A percentile compares a stretch with the other conserved stretches of the same genome.
Evolutionary conservation across 2,113 vertebrate genomes (phyloP).

Genomic region (Myrmophylax atrothorax): DNA sequence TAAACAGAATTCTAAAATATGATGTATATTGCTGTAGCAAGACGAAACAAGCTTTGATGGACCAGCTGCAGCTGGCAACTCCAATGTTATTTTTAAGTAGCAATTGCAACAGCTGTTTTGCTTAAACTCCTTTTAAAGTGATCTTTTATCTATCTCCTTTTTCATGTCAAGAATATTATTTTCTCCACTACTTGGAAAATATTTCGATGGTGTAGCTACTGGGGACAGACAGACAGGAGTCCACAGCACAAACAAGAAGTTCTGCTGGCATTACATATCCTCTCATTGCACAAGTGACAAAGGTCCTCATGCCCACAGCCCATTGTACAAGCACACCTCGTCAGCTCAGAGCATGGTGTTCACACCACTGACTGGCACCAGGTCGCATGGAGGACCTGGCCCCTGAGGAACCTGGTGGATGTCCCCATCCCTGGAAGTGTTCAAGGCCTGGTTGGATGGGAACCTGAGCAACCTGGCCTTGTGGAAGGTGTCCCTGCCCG

Average conservation of each 20-base stretch:
- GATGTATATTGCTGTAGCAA: background rate
- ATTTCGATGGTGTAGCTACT: background rate
- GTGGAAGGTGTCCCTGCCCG: background rate
- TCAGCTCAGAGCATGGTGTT: accelerated
- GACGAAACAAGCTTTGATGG: background rate
- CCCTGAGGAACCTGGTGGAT: background rate
- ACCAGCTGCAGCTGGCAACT: accelerated
- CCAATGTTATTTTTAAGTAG: background rate
- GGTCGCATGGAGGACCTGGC: accelerated
- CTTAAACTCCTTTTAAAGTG: background rate
- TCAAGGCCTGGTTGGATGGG: background rate
- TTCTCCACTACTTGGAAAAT: background rate
- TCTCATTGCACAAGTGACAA: background rate
- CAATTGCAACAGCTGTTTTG: background rate
- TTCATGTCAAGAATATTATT: background rate
- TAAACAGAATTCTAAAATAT: background rate
- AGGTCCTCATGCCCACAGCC: background rate
- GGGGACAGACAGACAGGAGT: background rate
- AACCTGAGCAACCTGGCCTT: background rate
- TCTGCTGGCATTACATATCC: accelerated
- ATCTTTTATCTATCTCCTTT: background rate
- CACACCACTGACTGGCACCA: background rate
- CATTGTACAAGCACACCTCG: background rate
- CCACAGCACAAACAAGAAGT: background rate
- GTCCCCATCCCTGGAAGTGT: background rate